These are phyloP conservation scores for Haplotaxodon microlepis DNA, from an alignment of 2,113 vertebrate species.

Conservation along the genomic window DNA sequence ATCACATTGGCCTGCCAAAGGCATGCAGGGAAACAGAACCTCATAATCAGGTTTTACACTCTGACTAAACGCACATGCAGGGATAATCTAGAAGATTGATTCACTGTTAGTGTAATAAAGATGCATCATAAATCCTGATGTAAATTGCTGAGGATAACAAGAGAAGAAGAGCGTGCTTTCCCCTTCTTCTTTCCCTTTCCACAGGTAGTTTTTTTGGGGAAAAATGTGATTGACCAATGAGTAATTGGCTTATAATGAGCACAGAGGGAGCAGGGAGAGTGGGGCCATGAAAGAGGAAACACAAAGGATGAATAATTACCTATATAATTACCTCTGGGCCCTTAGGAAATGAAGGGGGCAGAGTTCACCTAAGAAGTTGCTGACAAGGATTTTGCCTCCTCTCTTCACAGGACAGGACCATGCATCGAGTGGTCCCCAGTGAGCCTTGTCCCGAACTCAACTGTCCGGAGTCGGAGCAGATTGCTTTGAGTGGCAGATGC, in stretches of 20 bases:
- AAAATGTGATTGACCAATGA: slow-evolving; percentile 8
- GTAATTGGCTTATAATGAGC: slow-evolving; percentile 48
- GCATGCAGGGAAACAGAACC: slow-evolving; percentile 47
- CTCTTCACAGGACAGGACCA: slow-evolving; percentile 77
- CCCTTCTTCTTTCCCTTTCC: not conserved
- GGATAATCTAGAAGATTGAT: slow-evolving; percentile 40
- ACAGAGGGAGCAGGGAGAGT: not conserved
- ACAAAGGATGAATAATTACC: slow-evolving; percentile 46
- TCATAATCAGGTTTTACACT: slow-evolving; percentile 50
- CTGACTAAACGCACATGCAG: slow-evolving; percentile 36
- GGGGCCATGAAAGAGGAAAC: slow-evolving; percentile 8
- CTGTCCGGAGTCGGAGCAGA: slow-evolving; percentile 86
- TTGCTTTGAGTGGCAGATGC: slow-evolving; percentile 85
- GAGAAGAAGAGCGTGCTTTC: not conserved
- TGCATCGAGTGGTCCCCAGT: slow-evolving; percentile 78
- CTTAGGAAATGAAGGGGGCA: slow-evolving; percentile 6
- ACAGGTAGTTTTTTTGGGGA: not conserved
- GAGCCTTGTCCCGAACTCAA: slow-evolving; percentile 75
- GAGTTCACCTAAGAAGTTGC: not conserved
- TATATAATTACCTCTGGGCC: slow-evolving; percentile 34
- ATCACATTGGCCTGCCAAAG: slow-evolving; percentile 35
- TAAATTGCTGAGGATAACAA: not conserved
- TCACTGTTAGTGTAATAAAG: slow-evolving; percentile 41
- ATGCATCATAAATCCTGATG: slow-evolving; percentile 26
- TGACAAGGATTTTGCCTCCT: slow-evolving; percentile 3